Percentiles rank a stretch among this genome's conserved stretches.
Conservation (phyloP, 2,797 vertebrate genomes). For the Centropyge bicolor region DNA sequence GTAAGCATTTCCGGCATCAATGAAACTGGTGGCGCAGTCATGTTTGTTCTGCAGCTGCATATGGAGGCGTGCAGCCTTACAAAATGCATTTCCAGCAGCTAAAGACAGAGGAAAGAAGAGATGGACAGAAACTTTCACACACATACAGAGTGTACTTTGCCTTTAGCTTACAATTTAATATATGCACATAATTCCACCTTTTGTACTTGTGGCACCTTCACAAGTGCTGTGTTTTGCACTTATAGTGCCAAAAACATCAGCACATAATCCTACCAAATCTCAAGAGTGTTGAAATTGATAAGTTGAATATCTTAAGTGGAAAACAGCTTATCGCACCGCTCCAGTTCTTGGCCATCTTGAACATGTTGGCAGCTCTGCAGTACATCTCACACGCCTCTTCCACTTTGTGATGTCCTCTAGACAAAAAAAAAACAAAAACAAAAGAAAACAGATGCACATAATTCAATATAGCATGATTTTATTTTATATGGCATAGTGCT, state of each 20-base stretch:
- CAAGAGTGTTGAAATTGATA: slow-evolving; percentile 18
- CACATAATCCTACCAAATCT: slow-evolving; percentile 24
- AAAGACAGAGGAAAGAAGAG: slow-evolving; percentile 17
- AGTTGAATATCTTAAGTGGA: neutral
- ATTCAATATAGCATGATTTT: neutral
- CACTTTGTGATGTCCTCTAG: slow-evolving; percentile 94
- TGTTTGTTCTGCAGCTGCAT: slow-evolving; percentile 99
- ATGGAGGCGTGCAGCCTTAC: slow-evolving; percentile 96
- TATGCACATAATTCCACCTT: slow-evolving; percentile 36
- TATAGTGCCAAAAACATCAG: slow-evolving; percentile 14
- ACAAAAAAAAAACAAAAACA: slow-evolving; percentile 53
- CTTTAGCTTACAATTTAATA: slow-evolving; percentile 22
- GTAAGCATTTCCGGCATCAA: slow-evolving; percentile 97
- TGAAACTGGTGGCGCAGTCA: slow-evolving; percentile 95
- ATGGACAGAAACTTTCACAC: neutral
- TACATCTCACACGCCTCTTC: slow-evolving; percentile 99
- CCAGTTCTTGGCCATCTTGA: slow-evolving; percentile 99
- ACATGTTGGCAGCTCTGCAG: slow-evolving; percentile 99
- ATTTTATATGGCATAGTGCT: too few relatives aligned
- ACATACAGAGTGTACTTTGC: neutral
- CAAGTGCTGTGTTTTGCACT: slow-evolving; percentile 42
- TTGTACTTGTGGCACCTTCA: slow-evolving; percentile 26
- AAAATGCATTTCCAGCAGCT: slow-evolving; percentile 96
- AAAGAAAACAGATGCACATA: neutral
- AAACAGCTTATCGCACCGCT: slow-evolving; percentile 86